Evolutionary conservation across 1,140 invertebrate genomes (phyloP).

Genomic region (Steinernema feltiae): DNA sequence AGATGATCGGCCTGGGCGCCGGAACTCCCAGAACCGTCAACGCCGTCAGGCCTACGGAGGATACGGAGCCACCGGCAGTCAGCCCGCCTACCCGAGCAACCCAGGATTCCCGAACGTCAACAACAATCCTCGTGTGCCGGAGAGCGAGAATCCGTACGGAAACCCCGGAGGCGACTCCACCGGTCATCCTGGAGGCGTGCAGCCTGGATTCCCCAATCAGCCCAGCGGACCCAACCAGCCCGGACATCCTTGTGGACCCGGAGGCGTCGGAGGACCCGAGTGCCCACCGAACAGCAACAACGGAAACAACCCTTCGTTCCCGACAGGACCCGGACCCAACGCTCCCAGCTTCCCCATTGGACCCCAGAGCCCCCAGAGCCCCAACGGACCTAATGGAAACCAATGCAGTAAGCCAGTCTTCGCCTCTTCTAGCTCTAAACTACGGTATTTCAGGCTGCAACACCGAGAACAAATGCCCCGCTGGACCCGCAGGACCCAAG

Average conservation of each 20-base stretch:
- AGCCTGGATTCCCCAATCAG: background rate
- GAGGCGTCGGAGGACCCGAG: slow-evolving; percentile 1
- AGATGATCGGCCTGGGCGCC: slow-evolving; percentile 39
- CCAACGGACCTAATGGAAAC: background rate
- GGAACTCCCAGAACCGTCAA: slow-evolving; percentile 29
- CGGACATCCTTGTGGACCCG: slow-evolving; percentile 17
- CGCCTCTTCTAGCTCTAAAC: background rate
- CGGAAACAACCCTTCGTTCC: background rate
- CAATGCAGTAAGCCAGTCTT: slow-evolving; percentile 9
- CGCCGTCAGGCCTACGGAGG: slow-evolving; percentile 45
- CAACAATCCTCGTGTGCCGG: background rate
- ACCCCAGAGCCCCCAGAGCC: background rate
- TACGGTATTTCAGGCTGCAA: slow-evolving; percentile 39
- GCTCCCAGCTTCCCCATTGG: background rate
- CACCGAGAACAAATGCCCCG: slow-evolving; percentile 42
- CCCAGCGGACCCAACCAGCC: slow-evolving; percentile 8
- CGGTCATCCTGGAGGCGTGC: background rate
- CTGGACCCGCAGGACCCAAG: slow-evolving; percentile 37
- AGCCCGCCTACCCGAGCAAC: background rate
- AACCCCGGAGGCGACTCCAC: background rate
- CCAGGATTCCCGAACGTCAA: background rate
- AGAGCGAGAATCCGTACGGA: background rate
- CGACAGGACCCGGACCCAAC: background rate
- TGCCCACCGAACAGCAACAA: background rate
- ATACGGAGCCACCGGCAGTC: slow-evolving; percentile 32